These are phyloP conservation scores for Drosophila leontia DNA, from an alignment of 1,140 invertebrate genomes.

Conservation along the genomic window DNA sequence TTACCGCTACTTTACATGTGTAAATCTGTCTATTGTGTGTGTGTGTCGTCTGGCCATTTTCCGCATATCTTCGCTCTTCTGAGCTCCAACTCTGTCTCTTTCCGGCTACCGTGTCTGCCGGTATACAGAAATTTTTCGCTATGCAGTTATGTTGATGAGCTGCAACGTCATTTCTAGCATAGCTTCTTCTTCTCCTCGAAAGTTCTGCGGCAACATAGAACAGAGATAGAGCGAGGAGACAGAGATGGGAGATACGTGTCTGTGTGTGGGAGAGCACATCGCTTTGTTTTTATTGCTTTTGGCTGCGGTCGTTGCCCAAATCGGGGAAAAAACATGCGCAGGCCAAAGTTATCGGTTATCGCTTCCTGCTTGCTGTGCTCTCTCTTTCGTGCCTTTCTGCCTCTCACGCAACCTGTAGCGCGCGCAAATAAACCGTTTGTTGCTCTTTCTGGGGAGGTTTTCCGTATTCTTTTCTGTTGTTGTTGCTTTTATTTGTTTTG, in stretches of 20 bases:
- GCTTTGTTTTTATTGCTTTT: slow-evolving; percentile 62
- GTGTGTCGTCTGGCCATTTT: slow-evolving; percentile 62
- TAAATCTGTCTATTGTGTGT: slow-evolving; percentile 20
- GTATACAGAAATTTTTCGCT: slow-evolving; percentile 59
- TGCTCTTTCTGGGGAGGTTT: slow-evolving; percentile 51
- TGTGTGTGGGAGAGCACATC: slow-evolving; percentile 23
- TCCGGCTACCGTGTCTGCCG: slow-evolving; percentile 10
- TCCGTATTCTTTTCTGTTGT: slow-evolving; percentile 22
- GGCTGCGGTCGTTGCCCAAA: slow-evolving; percentile 73
- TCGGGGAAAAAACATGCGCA: slow-evolving; percentile 67
- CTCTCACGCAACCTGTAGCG: slow-evolving; percentile 56
- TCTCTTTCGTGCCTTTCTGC: slow-evolving; percentile 22
- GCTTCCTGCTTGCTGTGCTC: slow-evolving; percentile 54
- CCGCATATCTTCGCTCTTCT: slow-evolving; percentile 18
- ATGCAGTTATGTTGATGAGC: slow-evolving; percentile 45
- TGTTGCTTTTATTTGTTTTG: slow-evolving; percentile 38
- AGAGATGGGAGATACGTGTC: not conserved
- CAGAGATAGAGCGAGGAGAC: slow-evolving; percentile 24
- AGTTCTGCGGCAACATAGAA: slow-evolving; percentile 56
- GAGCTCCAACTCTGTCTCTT: slow-evolving; percentile 1
- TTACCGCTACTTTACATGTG: slow-evolving; percentile 39
- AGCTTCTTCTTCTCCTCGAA: slow-evolving; percentile 49
- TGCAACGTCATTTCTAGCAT: slow-evolving; percentile 60
- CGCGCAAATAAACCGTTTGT: slow-evolving; percentile 48
- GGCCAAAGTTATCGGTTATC: slow-evolving; percentile 49